Conservation (phyloP, 2,888 invertebrate genomes). For the Drosophila formosana region DNA sequence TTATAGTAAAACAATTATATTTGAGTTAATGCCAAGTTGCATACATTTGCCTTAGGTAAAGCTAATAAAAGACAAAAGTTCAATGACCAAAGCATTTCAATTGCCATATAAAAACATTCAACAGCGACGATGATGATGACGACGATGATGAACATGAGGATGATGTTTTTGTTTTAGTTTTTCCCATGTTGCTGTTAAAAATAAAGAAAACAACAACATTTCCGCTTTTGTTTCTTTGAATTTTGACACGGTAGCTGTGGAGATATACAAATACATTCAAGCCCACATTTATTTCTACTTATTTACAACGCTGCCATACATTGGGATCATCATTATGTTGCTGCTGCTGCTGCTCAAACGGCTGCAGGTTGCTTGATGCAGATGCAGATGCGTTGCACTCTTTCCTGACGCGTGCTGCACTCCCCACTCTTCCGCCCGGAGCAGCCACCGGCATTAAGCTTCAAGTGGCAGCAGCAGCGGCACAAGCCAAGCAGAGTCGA, state of each 20-base stretch:
- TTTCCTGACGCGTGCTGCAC: slow-evolving; percentile 36
- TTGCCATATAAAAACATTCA: slow-evolving; percentile 44
- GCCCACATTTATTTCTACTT: slow-evolving; percentile 11
- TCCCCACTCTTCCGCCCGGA: slow-evolving; percentile 13
- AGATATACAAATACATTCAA: slow-evolving; percentile 14
- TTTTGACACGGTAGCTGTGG: slow-evolving; percentile 67
- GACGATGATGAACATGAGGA: slow-evolving; percentile 18
- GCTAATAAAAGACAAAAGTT: slow-evolving; percentile 53
- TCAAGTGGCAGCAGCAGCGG: slow-evolving; percentile 67
- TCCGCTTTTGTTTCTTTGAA: slow-evolving; percentile 81
- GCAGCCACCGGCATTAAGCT: slow-evolving; percentile 31
- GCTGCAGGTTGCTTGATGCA: slow-evolving; percentile 6
- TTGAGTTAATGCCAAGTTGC: background rate
- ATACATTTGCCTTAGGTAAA: slow-evolving; percentile 13
- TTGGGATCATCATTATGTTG: slow-evolving; percentile 35
- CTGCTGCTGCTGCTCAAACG: slow-evolving; percentile 7
- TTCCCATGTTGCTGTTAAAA: slow-evolving; percentile 65
- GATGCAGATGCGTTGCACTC: slow-evolving; percentile 43
- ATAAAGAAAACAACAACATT: slow-evolving; percentile 75
- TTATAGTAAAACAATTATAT: background rate
- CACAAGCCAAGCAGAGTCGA: slow-evolving; percentile 57
- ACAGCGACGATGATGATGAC: slow-evolving; percentile 24
- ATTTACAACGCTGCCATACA: slow-evolving; percentile 25
- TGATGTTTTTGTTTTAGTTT: slow-evolving; percentile 65
- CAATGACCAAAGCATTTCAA: slow-evolving; percentile 66